These are phyloP conservation scores for Burhinus oedicnemus DNA, from an alignment of 2,113 vertebrate species.

Conservation along the genomic window DNA sequence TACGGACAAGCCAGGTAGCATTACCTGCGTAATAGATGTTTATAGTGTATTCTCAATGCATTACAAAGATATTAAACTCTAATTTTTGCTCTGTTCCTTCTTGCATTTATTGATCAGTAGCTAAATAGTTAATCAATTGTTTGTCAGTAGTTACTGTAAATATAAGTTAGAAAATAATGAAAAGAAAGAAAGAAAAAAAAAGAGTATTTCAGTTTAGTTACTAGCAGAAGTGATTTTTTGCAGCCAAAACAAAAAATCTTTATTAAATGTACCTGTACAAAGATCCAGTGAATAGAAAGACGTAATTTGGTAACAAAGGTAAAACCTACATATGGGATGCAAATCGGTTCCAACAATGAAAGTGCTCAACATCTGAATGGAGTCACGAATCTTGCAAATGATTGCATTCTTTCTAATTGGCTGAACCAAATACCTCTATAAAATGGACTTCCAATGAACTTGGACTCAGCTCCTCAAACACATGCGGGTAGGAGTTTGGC, in stretches of 20 bases:
- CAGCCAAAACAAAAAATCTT: background rate
- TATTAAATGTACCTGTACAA: background rate
- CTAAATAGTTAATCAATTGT: background rate
- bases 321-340: background rate
- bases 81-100: background rate
- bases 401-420: background rate
- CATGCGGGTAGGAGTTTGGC: background rate
- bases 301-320: background rate
- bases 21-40: background rate
- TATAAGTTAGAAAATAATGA: background rate
- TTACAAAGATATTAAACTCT: background rate
- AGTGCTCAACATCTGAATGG: background rate
- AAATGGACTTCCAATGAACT: background rate
- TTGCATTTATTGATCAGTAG: background rate
- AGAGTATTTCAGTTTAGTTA: background rate
- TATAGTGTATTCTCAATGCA: background rate
- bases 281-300: background rate
- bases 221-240: background rate
- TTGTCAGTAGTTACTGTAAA: background rate
- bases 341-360: background rate
- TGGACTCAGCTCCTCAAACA: background rate
- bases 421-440: background rate
- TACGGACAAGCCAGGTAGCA: background rate
- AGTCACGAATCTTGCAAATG: background rate
- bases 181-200: background rate